Evolutionary conservation across 1,140 invertebrate genomes (phyloP), one percentile per base, ranked within the genome.

Genomic region (Neodiprion fabricii): DNA sequence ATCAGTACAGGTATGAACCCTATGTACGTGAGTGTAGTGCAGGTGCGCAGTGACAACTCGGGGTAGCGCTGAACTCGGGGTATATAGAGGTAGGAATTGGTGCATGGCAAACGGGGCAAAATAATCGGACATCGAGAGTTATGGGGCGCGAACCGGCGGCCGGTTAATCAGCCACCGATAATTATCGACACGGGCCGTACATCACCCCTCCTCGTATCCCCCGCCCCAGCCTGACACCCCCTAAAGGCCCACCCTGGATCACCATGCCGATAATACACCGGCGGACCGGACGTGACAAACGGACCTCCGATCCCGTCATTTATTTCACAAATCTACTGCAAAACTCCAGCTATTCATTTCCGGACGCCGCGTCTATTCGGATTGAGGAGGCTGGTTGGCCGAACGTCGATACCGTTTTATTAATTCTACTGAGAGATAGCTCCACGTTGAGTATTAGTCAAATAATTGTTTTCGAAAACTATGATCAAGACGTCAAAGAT

Each of bases 341-440:
- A 88, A 89, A 88, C 86, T 88, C n/a, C 85, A 80, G 86, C 87
- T 88, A 89, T 89, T 89, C 86, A 89, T 89, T 89, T 88, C 88
- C 86, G 84, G 28, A 40, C 28, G 28, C 28, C 28, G 28, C 5
- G 28, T 40, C 28, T 40, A 40, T 40, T 40, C 28, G 5, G 1
- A 40, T 40, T 40, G 5, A 40, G 28, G 28, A 40, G 28, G 28
- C 28, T 40, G 28, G 2, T 40, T 40, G 28, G 28, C 5, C 28
- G 5, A 40, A 40, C 28, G 1, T 40, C 28, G 28, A 40, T 40
- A 5, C 28, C 28, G 28, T 40, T 40, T 40, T 40, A 40, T 40
- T 40, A 40, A 40, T 5, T 40, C 28, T 40, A 40, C 28, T 5
- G 5, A 40, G 28, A 5, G 28, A 40, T 40, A 21, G 17, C 17